A percentile compares a stretch with the other conserved stretches of the same genome.
These are phyloP conservation scores for Smutsia temminckii DNA, from an alignment of 2,797 vertebrate species.

Conservation along the genomic window DNA sequence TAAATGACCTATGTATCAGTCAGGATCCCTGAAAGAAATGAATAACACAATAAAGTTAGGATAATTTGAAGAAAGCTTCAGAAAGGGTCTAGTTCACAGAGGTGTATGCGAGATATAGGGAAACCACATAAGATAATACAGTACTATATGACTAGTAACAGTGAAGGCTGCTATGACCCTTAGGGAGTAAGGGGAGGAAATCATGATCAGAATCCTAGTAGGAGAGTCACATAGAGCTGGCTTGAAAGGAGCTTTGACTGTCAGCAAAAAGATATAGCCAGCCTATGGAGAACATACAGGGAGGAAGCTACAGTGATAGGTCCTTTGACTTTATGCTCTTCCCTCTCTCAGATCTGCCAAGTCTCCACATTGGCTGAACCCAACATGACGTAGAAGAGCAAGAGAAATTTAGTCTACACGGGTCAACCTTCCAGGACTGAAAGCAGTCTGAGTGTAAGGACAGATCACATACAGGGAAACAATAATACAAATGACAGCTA, in stretches of 20 bases:
- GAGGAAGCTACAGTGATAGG: not conserved
- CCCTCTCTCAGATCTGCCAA: not conserved
- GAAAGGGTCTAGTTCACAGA: not conserved
- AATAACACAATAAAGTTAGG: too few relatives aligned
- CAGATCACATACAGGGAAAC: not conserved
- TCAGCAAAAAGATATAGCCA: not conserved
- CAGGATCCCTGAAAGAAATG: too few relatives aligned
- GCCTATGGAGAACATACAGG: not conserved
- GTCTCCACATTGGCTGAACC: not conserved
- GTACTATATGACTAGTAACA: not conserved
- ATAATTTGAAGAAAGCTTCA: not conserved
- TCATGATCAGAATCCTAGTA: not conserved
- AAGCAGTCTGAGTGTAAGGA: not conserved
- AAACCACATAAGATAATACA: not conserved
- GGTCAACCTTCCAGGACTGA: not conserved
- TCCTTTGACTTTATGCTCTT: not conserved
- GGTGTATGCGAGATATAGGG: not conserved
- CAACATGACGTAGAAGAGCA: not conserved
- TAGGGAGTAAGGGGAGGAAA: not conserved
- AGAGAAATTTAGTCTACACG: not conserved
- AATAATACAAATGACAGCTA: not conserved
- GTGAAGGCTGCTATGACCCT: not conserved
- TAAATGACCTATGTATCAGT: not conserved
- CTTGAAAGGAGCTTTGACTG: not conserved
- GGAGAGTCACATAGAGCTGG: not conserved